Conservation (phyloP, 2,888 invertebrate species). For the Agonopterix alstromeriana region DNA sequence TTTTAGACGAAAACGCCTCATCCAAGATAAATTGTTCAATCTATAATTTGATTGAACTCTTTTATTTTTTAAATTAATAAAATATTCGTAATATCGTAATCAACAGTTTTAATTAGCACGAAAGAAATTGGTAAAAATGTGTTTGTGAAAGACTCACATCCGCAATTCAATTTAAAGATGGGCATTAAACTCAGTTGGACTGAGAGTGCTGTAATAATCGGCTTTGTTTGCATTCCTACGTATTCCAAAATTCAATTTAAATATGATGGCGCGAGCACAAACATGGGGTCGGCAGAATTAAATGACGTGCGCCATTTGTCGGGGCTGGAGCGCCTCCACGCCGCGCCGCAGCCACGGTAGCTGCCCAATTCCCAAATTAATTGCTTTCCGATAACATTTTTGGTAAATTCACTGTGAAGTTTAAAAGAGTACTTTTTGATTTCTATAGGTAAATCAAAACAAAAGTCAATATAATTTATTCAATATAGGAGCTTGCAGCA, state of each 20-base stretch:
- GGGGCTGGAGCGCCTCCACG: constrained; percentile 26
- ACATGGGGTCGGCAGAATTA: constrained; percentile 71
- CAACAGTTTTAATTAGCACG: too few relatives aligned
- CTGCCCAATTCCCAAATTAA: constrained; percentile 58
- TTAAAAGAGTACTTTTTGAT: neutral
- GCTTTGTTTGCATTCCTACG: constrained; percentile 52
- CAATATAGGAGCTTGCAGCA: too few relatives aligned
- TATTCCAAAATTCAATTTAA: constrained; percentile 69
- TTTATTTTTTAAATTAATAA: too few relatives aligned
- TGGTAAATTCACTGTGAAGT: constrained; percentile 24
- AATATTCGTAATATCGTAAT: too few relatives aligned
- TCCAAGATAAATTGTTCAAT: too few relatives aligned
- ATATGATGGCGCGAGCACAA: constrained; percentile 67
- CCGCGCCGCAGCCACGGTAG: constrained; percentile 25
- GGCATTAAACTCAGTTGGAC: constrained; percentile 34
- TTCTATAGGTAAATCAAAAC: too few relatives aligned
- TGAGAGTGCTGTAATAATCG: constrained; percentile 39
- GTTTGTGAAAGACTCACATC: neutral
- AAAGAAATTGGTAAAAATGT: too few relatives aligned
- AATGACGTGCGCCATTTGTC: constrained; percentile 67
- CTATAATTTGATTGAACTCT: too few relatives aligned
- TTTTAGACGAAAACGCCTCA: too few relatives aligned
- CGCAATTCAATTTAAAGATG: constrained; percentile 40
- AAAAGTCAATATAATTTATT: too few relatives aligned
- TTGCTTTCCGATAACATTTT: constrained; percentile 65